Base-by-base conservation (phyloP, 2,888 invertebrate genomes). In the Julus scanicus region DNA sequence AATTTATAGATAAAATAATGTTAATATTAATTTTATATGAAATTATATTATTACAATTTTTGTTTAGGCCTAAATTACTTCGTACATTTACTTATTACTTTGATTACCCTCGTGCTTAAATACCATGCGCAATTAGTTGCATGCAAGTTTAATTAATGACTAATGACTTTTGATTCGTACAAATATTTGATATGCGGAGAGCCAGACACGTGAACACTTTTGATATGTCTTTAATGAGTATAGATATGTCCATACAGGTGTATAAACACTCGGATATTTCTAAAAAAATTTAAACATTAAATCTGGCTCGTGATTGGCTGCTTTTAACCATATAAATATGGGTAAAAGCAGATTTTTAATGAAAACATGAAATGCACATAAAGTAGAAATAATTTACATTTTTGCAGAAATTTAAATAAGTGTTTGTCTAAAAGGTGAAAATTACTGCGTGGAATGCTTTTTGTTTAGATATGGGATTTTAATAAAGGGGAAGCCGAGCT, bases 371-470 rank as follows among this genome's bases (percentile, higher is more conserved):
- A 53, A 15, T 17, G 53, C 44, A 44, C 8, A 44, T n/a, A 29
- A 29, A 71, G 71, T 17, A 15, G 53, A 4, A 29, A 29, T 71
- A 8, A 44, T 44, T 44, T 44, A 11, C 71, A 9, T 71, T 11
- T 71, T 71, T 29, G 29, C 29, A 5, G 71, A 71, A 29, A 29
- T 71, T 9, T 71, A 71, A 15, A 44, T 44, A 44, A 29, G 71
- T n/a, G 29, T 71, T 71, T 71, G 29, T 71, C 29, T 29, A 71
- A 71, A 71, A 71, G 71, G 71, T 71, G 71, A 71, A 71, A 71
- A 71, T 71, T 71, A 71, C 8, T 29, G 29, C 29, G 71, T 71
- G 29, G 11, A 29, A 71, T 29, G 71, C 71, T 71, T 11, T 71
- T 71, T 29, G 71, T 11, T 71, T 71, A 71, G 29, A 29, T 29